Conservation (phyloP, 1,140 invertebrate genomes). For the Macrobrachium rosenbergii region DNA sequence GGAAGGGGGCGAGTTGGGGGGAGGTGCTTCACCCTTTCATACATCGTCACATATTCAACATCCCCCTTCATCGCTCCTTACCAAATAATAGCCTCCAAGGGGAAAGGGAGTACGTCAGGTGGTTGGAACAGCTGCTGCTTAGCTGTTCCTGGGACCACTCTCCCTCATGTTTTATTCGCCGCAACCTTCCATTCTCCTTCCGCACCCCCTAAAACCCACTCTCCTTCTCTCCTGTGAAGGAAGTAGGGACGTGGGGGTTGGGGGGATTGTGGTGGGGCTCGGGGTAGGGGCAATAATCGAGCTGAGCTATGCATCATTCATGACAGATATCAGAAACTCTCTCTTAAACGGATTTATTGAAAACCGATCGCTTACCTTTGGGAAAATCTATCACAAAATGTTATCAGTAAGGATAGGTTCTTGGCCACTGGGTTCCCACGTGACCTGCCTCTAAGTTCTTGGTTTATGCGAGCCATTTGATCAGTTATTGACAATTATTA, state of each 20-base stretch:
- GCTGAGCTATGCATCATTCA: conserved; percentile 47
- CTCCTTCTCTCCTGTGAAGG: conserved; percentile 31
- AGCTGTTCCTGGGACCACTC: background rate
- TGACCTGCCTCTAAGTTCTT: too few relatives aligned
- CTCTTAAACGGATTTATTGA: conserved; percentile 50
- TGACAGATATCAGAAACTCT: conserved; percentile 43
- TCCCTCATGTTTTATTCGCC: conserved; percentile 54
- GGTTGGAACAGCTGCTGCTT: background rate
- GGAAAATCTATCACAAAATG: too few relatives aligned
- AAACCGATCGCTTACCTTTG: conserved; percentile 28
- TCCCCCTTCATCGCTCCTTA: conserved; percentile 4
- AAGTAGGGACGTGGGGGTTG: background rate
- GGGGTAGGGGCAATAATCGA: conserved; percentile 13
- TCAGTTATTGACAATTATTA: too few relatives aligned
- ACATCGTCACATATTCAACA: conserved; percentile 10
- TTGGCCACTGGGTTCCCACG: too few relatives aligned
- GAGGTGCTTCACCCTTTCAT: background rate
- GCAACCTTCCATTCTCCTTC: conserved; percentile 49
- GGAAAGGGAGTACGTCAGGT: background rate
- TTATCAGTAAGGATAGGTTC: too few relatives aligned
- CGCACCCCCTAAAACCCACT: background rate
- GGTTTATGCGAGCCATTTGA: too few relatives aligned
- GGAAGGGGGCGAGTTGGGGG: too few relatives aligned
- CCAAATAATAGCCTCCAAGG: conserved; percentile 9
- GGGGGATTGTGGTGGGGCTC: background rate